Evolutionary conservation across 2,888 invertebrate genomes (phyloP).

Genomic region (Minunthozetes semirufus): DNA sequence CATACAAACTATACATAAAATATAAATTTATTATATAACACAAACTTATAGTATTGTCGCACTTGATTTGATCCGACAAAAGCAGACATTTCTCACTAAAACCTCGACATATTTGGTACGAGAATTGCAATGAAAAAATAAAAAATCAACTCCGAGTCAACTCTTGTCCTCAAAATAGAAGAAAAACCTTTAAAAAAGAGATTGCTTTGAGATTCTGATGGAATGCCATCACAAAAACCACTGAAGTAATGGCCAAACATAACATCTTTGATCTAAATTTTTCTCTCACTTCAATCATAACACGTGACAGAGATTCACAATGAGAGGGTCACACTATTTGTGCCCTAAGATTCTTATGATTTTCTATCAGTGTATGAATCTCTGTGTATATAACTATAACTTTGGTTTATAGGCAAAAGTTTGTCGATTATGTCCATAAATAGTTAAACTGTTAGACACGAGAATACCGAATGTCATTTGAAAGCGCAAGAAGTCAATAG

Average conservation of each 20-base stretch:
- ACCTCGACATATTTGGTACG: background rate
- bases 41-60: constrained; percentile 11
- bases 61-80: constrained; percentile 29
- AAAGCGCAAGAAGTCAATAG: background rate
- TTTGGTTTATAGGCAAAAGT: background rate
- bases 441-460: constrained; percentile 10
- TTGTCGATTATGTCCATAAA: constrained; percentile 13
- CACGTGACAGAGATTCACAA: constrained; percentile 24
- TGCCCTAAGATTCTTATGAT: background rate
- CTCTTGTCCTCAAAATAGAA: background rate
- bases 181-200: background rate
- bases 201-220: background rate
- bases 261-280: constrained; percentile 1
- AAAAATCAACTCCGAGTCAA: background rate
- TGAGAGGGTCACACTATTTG: background rate
- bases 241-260: background rate
- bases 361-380: background rate
- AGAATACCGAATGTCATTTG: background rate
- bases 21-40: constrained; percentile 3
- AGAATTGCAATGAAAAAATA: background rate
- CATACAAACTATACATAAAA: constrained; percentile 21
- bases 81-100: constrained; percentile 3
- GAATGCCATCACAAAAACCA: background rate
- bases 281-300: background rate
- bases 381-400: background rate